Evolutionary conservation across 2,797 vertebrate genomes (phyloP).

Genomic region (Ambastaia sidthimunki): DNA sequence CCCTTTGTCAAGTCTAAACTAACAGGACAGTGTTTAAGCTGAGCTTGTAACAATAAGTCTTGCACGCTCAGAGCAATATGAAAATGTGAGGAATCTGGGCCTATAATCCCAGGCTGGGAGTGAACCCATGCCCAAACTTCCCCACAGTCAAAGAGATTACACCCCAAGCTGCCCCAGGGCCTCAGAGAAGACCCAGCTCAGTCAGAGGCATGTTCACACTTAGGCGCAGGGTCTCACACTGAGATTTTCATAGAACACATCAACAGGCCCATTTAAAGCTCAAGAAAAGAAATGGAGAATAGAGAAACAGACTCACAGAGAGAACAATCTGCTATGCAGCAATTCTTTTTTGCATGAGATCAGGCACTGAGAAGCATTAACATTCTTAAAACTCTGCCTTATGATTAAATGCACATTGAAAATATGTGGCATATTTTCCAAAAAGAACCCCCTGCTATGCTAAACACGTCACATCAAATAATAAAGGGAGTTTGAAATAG

Average conservation of each 20-base stretch:
- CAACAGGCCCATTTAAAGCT: not conserved
- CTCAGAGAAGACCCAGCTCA: slow-evolving; percentile 8
- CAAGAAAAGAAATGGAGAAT: not conserved
- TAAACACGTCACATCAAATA: slow-evolving; percentile 43
- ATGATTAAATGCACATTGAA: not conserved
- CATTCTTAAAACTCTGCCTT: slow-evolving; percentile 9
- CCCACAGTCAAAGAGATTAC: slow-evolving; percentile 38
- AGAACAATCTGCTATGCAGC: not conserved
- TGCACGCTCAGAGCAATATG: slow-evolving; percentile 40
- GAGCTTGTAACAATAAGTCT: slow-evolving; percentile 55
- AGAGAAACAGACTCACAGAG: not conserved
- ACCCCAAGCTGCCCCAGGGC: slow-evolving; percentile 22
- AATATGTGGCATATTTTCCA: slow-evolving; percentile 39
- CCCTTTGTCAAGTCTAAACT: slow-evolving; percentile 59
- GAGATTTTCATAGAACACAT: slow-evolving; percentile 5
- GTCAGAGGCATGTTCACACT: not conserved
- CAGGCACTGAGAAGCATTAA: slow-evolving; percentile 1
- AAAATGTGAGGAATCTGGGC: slow-evolving; percentile 56
- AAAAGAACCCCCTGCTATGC: slow-evolving; percentile 34
- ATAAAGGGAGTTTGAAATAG: not conserved
- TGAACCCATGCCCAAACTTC: slow-evolving; percentile 33
- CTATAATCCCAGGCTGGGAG: slow-evolving; percentile 52
- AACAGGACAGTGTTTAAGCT: slow-evolving; percentile 53
- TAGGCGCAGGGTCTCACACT: slow-evolving; percentile 27
- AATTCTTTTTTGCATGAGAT: not conserved